phyloP scores from a whole-genome alignment of 2,888 invertebrate species.

The Agrochola litura region DNA sequence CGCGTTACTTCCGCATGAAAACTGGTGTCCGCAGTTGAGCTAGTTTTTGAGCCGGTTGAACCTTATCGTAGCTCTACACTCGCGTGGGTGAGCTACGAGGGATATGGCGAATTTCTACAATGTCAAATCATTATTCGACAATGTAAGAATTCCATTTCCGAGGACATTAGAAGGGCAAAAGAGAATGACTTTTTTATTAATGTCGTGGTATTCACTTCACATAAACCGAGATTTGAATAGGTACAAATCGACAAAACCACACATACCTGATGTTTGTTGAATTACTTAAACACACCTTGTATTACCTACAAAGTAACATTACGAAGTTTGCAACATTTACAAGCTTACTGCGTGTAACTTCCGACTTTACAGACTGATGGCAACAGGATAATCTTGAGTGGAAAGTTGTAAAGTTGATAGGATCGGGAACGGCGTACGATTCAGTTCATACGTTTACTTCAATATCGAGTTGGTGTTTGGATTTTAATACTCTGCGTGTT shows the following conservation, averaged over 20 bases:
- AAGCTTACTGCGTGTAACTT: constrained; percentile 43
- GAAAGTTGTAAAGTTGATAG: constrained; percentile 58
- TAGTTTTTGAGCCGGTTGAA: constrained; percentile 25
- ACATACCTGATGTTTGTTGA: constrained; percentile 1
- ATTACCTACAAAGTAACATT: constrained; percentile 10
- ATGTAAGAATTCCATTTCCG: not conserved
- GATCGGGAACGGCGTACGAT: constrained; percentile 42
- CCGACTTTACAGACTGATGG: constrained; percentile 43
- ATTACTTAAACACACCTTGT: constrained; percentile 26
- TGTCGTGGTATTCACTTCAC: not conserved
- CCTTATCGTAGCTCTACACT: not conserved
- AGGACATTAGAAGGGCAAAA: not conserved
- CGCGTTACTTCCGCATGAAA: constrained; percentile 16
- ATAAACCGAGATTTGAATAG: not conserved
- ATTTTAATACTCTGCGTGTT: constrained; percentile 40
- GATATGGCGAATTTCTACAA: not conserved
- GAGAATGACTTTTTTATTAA: not conserved
- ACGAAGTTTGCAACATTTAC: constrained; percentile 37
- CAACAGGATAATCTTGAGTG: constrained; percentile 60
- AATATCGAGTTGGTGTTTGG: constrained; percentile 41
- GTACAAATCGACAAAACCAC: not conserved
- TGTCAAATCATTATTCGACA: constrained; percentile 1
- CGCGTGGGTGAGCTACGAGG: not conserved
- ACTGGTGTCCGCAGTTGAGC: constrained; percentile 1
- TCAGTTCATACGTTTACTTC: constrained; percentile 50